Conservation (phyloP, 2,113 vertebrate genomes). For the rabbit (Oryctolagus cuniculus) region mOryCun1.1 NC_091438.1:63667001-63667500, state of each 20-base stretch:
- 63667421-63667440: background rate
- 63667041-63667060: background rate
- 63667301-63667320: background rate
- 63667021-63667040: background rate
- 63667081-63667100: background rate
- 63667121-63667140: background rate
- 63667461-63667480: background rate
- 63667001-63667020: background rate
- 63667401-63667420: background rate
- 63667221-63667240: background rate
- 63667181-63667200: background rate
- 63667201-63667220: background rate
- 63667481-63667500: background rate
- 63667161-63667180: background rate
- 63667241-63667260: background rate
- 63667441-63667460: background rate
- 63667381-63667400: background rate
- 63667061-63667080: background rate
- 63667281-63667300: background rate
- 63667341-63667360: background rate
- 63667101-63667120: background rate
- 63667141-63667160: background rate
- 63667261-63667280: background rate
- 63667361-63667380: background rate
- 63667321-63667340: background rate